Evolutionary conservation across 2,888 invertebrate species (phyloP), one percentile per base, ranked within the genome.

Genomic region (Odontocolon sp.): DNA sequence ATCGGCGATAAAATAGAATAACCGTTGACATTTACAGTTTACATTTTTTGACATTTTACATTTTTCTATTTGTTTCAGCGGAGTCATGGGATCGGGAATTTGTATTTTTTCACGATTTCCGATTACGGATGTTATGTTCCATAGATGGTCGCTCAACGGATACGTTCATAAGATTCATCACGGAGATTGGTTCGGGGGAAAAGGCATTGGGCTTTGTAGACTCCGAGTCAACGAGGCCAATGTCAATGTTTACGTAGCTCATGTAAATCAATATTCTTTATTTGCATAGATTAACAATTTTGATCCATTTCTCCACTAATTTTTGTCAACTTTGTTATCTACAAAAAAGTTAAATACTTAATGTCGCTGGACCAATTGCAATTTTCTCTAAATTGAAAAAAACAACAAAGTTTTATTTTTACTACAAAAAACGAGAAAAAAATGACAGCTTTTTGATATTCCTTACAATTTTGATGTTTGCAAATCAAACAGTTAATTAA

Each of bases 171-270:
- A 97, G 91, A 92, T 98, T 77, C 96, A 97, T 80, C 99, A 99
- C 89, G 99, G 98, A 0, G 99, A 99, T 90, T 99, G 99, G 99
- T 99, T 98, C 91, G 99, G 98, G 38, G 99, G 99, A 2, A 99
- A 99, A 92, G 98, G 97, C 8, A 94, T 98, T 40, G 97, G 97
- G 1, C 91, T 98, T 18, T 97, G 96, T 87, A 93, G 94, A 84
- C 92, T 97, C 42, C 92, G 93, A 82, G 92, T 94, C 73, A 92
- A 94, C 26, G 94, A 95, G 72, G 92, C 94, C 80, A 91, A 92
- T 59, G 92, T 99, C 63, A 96, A 98, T 91, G 92, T 99, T 71
- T 99, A 98, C 90, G 95, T 96, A 82, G 96, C 98, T 80, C 99
- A 99, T 94, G 97, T 98, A 92, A 82, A 68, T 68, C 9, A 26